Base-by-base conservation (phyloP, 2,888 invertebrate genomes). In the Embidobia sp. region DNA sequence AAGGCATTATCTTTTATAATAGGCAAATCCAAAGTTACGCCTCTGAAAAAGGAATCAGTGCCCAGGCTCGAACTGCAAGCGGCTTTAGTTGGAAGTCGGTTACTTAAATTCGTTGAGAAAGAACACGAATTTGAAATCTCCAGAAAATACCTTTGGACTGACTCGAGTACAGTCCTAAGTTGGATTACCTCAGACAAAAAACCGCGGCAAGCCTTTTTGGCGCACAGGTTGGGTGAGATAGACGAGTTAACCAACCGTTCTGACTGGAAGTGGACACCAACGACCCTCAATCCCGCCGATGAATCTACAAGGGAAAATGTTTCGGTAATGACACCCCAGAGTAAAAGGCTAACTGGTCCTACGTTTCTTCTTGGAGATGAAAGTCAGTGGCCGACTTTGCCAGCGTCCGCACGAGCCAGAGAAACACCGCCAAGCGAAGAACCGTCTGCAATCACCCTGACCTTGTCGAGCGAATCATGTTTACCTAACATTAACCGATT, bases 41-140 rank as follows among this genome's bases (percentile, higher is more conserved):
- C 63, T 0, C 4, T 49, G 1, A 48, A 63, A 33, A 22, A 5
- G 11, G 16, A 35, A 1, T 35, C 63, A 7, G 51, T 49, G 3
- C 63, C 49, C 0, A 15, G 27, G n/a, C 6, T 63, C 3, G 63
- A 63, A 18, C 16, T 63, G 3, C 63, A 63, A 11, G 63, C 48
- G 7, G 44, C 44, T 2, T 26, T 26, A 26, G 1, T 44, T 1
- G 44, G 11, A 2, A 22, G 22, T 7, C 22, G 44, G 15, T 11
- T 44, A 5, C 10, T 26, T 1, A 33, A n/a, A 8, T 10, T 8
- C 31, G 3, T 33, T 3, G n/a, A 6, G 7, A 27, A n/a, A 27
- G 35, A 16, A 7, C 40, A 11, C 15, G 16, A 40, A 4, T 7
- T 40, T 6, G 16, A 0, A 3, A n/a, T 16, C 6, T 6, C 6